A percentile compares a stretch with the other conserved stretches of the same genome.
Conservation (phyloP, 1,140 invertebrate species). For the Saccostrea cuccullata region DNA sequence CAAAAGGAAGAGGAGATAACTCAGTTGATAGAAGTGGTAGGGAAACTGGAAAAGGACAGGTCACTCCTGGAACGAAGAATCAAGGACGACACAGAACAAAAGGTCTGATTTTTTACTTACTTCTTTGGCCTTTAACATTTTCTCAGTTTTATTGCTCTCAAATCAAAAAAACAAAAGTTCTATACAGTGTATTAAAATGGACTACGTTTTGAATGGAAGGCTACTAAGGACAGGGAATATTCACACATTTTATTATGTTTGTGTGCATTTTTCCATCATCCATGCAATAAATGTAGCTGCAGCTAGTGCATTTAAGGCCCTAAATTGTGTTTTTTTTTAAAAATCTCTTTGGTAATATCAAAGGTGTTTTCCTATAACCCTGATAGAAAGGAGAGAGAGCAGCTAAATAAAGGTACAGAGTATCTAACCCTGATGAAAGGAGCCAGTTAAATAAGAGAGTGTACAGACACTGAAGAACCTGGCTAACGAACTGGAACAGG, state of each 20-base stretch:
- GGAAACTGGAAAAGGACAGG: constrained; percentile 62
- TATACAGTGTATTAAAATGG: too few relatives aligned
- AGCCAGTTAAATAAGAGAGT: constrained; percentile 47
- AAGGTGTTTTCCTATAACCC: too few relatives aligned
- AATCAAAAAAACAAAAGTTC: too few relatives aligned
- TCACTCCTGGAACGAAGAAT: constrained; percentile 51
- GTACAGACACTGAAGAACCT: constrained; percentile 42
- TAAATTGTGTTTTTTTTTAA: too few relatives aligned
- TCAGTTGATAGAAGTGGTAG: constrained; percentile 59
- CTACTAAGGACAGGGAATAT: too few relatives aligned
- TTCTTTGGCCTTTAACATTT: too few relatives aligned
- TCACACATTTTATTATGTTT: too few relatives aligned
- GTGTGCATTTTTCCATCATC: too few relatives aligned
- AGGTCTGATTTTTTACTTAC: constrained; percentile 41
- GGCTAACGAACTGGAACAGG: constrained; percentile 53
- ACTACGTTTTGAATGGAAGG: too few relatives aligned
- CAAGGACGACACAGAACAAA: constrained; percentile 52
- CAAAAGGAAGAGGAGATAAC: constrained; percentile 62
- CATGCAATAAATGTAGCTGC: too few relatives aligned
- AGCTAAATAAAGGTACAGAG: constrained; percentile 40
- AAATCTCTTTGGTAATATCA: neutral
- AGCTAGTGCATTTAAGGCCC: too few relatives aligned
- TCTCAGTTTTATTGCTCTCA: too few relatives aligned
- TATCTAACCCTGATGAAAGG: constrained; percentile 44
- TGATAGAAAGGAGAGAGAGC: constrained; percentile 38